Conservation (phyloP, 2,888 invertebrate species). For the Cyclophora punctaria region DNA sequence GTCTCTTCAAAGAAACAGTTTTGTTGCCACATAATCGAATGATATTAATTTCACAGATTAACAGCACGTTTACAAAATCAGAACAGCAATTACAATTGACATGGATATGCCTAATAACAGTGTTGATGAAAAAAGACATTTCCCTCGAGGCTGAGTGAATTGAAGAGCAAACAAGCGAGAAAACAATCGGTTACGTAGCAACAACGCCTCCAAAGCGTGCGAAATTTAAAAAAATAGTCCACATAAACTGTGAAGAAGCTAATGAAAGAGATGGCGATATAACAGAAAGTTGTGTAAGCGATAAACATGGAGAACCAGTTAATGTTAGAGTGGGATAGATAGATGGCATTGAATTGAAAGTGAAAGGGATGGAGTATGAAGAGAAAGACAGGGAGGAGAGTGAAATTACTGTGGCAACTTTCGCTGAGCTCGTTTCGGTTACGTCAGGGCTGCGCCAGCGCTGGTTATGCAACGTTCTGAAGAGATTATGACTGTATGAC, state of each 20-base stretch:
- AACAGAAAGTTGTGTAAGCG: slow-evolving; percentile 26
- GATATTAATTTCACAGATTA: not conserved
- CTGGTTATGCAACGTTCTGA: slow-evolving; percentile 48
- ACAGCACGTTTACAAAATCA: not conserved
- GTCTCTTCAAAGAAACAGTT: too few relatives aligned
- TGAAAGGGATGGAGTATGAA: slow-evolving; percentile 40
- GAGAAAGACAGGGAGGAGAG: slow-evolving; percentile 61
- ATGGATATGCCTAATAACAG: slow-evolving; percentile 19
- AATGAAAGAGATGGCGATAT: slow-evolving; percentile 42
- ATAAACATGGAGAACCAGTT: slow-evolving; percentile 36
- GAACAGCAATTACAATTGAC: slow-evolving; percentile 5
- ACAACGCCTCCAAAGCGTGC: slow-evolving; percentile 56
- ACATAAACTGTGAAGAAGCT: slow-evolving; percentile 50
- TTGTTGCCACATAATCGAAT: not conserved
- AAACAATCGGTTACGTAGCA: slow-evolving; percentile 59
- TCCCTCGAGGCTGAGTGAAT: slow-evolving; percentile 23
- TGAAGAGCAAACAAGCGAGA: slow-evolving; percentile 34
- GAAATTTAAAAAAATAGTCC: slow-evolving; percentile 58
- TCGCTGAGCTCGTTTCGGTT: slow-evolving; percentile 69
- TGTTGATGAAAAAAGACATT: slow-evolving; percentile 24
- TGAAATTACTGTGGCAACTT: slow-evolving; percentile 69
- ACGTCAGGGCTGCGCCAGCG: slow-evolving; percentile 53
- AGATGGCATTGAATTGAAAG: slow-evolving; percentile 18
- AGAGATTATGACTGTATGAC: slow-evolving; percentile 66
- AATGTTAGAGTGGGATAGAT: slow-evolving; percentile 33